These are phyloP conservation scores for Rallus limicola DNA, from an alignment of 2,113 vertebrate species.

Conservation along the genomic window DNA sequence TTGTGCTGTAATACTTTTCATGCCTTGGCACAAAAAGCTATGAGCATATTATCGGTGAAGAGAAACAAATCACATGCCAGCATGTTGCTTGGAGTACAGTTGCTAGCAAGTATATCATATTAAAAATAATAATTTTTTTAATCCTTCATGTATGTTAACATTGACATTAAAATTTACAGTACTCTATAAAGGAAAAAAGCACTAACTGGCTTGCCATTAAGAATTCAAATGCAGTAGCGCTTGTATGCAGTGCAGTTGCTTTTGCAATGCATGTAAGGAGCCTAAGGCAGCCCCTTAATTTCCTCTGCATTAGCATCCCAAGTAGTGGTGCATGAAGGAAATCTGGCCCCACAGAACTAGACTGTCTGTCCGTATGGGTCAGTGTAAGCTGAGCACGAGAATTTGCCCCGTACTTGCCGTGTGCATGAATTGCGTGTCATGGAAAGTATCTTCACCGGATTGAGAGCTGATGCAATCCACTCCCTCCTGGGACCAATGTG, in stretches of 20 bases:
- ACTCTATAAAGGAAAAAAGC: neutral
- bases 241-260: neutral
- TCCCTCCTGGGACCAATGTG: neutral
- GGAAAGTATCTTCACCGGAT: neutral
- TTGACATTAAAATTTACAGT: neutral
- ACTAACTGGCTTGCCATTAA: neutral
- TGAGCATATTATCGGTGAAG: neutral
- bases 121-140: neutral
- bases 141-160: neutral
- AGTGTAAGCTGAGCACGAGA: neutral
- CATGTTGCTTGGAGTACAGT: neutral
- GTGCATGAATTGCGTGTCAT: neutral
- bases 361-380: neutral
- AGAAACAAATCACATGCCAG: neutral
- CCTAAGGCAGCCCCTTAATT: neutral
- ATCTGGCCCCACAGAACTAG: neutral
- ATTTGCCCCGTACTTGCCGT: neutral
- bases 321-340: neutral
- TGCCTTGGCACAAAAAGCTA: neutral
- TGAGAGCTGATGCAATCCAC: neutral
- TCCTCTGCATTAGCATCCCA: neutral
- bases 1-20: neutral
- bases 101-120: neutral
- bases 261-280: neutral
- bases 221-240: neutral